Base-by-base conservation (phyloP, 2,888 invertebrate genomes). In the Caenorhabditis doughertyi region DNA sequence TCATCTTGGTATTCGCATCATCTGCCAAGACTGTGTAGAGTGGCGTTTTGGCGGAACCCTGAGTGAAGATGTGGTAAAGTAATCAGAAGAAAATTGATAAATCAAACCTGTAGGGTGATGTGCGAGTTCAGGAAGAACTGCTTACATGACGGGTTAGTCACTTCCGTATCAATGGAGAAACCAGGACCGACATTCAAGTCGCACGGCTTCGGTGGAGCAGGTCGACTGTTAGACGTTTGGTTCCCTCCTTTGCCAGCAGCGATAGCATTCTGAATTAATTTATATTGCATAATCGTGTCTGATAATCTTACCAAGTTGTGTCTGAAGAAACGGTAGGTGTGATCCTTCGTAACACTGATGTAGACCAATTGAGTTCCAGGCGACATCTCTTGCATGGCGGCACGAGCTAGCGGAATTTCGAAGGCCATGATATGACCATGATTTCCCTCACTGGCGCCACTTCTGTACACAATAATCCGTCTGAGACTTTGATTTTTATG, bases 41-140 rank as follows among this genome's bases (percentile, higher is more conserved):
- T 13, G 91, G 90, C 11, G 87, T 86, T n/a, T 83, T 85, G 9
- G 89, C 90, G 2, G 88, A 84, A 11, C 91, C 91, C 89, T 91
- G n/a, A n/a, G n/a, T n/a, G n/a, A n/a, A n/a, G n/a, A n/a, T n/a
- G n/a, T n/a, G n/a, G n/a, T n/a, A n/a, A n/a, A n/a, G n/a, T n/a
- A n/a, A n/a, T n/a, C n/a, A n/a, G n/a, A n/a, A n/a, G n/a, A n/a
- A n/a, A n/a, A n/a, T n/a, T n/a, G n/a, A n/a, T n/a, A n/a, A n/a
- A n/a, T n/a, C n/a, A n/a, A n/a, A n/a, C n/a, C n/a, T n/a, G 65
- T 51, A 68, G n/a, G 13, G 91, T 89, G 27, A 71, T 70, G 76
- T 91, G 89, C 3, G 87, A 84, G 60, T 87, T 89, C 44, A 90
- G 71, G 82, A 79, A 90, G 83, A 90, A 90, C 79, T 90, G 89